phyloP scores from a whole-genome alignment of 2,797 vertebrate species.

The Adrianichthys oophorus region DNA sequence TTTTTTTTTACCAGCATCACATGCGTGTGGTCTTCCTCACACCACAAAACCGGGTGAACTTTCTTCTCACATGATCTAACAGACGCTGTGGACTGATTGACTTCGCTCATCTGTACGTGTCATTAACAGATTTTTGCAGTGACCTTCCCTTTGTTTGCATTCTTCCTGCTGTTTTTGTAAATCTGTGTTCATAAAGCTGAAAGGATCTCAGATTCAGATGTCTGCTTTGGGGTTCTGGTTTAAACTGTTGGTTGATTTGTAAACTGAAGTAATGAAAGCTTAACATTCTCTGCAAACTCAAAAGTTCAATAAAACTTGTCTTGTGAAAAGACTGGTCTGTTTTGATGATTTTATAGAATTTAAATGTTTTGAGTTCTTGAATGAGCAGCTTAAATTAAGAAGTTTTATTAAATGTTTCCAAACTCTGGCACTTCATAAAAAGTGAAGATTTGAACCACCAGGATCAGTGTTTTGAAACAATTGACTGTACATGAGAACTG shows the following conservation, averaged over 20 bases:
- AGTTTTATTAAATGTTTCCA: too few relatives aligned
- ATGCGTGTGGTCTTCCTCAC: too few relatives aligned
- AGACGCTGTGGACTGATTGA: not conserved
- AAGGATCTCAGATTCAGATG: conserved; percentile 25
- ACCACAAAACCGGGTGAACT: too few relatives aligned
- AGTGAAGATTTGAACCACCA: too few relatives aligned
- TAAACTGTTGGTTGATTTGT: conserved; percentile 42
- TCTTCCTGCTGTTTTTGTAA: conserved; percentile 47
- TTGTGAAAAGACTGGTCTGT: not conserved
- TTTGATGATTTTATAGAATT: too few relatives aligned
- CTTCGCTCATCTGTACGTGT: conserved; percentile 22
- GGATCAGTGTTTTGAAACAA: too few relatives aligned
- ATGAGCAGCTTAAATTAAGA: too few relatives aligned
- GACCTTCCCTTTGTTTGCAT: conserved; percentile 44
- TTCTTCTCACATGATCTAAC: too few relatives aligned
- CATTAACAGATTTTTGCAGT: conserved; percentile 31
- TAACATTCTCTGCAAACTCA: conserved; percentile 22
- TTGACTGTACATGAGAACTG: too few relatives aligned
- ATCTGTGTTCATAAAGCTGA: conserved; percentile 44
- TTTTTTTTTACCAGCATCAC: too few relatives aligned
- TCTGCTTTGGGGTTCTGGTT: conserved; percentile 40
- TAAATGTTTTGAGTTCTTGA: too few relatives aligned
- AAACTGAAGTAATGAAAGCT: conserved; percentile 68
- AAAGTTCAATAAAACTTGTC: not conserved
- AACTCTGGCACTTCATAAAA: too few relatives aligned